These are phyloP conservation scores for Solea solea DNA, from an alignment of 2,113 vertebrate species.

Conservation along the genomic window DNA sequence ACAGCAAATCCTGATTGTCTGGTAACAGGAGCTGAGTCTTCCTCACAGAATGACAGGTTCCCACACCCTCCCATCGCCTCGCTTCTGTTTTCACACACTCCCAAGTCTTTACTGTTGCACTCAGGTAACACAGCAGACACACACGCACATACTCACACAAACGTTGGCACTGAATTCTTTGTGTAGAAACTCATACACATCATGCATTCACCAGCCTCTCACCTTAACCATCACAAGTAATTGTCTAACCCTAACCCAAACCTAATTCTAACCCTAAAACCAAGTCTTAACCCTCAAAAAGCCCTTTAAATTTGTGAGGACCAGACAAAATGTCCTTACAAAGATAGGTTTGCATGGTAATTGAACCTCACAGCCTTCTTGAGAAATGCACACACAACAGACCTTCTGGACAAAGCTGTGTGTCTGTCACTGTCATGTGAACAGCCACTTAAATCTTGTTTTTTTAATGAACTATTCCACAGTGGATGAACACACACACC, in stretches of 20 bases:
- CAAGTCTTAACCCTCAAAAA: too few relatives aligned
- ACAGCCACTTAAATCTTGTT: background rate
- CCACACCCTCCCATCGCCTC: constrained; percentile 66
- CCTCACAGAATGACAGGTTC: constrained; percentile 69
- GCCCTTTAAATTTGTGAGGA: too few relatives aligned
- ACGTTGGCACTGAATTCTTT: background rate
- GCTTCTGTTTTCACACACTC: constrained; percentile 54
- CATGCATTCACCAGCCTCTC: too few relatives aligned
- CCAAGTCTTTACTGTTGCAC: constrained; percentile 9
- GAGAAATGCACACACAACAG: too few relatives aligned
- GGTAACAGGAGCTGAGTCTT: constrained; percentile 69
- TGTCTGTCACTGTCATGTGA: background rate
- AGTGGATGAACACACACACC: background rate
- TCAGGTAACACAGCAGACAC: constrained; percentile 27
- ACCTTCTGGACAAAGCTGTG: background rate
- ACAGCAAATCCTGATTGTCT: constrained; percentile 53
- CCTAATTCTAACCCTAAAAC: too few relatives aligned
- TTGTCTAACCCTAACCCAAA: too few relatives aligned
- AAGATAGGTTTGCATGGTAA: too few relatives aligned
- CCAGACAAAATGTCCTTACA: too few relatives aligned
- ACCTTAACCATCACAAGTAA: too few relatives aligned
- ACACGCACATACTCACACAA: constrained; percentile 10
- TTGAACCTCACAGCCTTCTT: too few relatives aligned
- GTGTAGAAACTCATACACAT: too few relatives aligned
- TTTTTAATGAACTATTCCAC: background rate